phyloP scores from a whole-genome alignment of 2,888 invertebrate genomes.

The Lacanobia oleracea region DNA sequence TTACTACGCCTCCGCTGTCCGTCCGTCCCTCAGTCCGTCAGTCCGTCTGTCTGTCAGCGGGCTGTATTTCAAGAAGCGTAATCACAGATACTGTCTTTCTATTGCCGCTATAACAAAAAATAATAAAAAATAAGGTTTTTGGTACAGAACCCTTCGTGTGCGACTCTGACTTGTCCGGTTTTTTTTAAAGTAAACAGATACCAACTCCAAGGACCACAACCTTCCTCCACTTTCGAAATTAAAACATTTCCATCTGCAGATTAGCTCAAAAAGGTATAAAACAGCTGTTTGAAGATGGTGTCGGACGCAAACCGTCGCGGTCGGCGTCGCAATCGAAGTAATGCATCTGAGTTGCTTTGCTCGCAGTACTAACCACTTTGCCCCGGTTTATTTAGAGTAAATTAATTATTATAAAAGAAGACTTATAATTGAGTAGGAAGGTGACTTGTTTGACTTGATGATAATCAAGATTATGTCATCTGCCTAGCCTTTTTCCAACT shows the following conservation, averaged over 20 bases:
- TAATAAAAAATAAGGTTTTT: too few relatives aligned
- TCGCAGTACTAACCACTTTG: slow-evolving; percentile 7
- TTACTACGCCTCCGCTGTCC: too few relatives aligned
- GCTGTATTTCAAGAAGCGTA: too few relatives aligned
- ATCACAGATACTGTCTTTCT: too few relatives aligned
- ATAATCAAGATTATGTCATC: too few relatives aligned
- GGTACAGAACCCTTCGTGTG: too few relatives aligned
- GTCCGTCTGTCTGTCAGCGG: too few relatives aligned
- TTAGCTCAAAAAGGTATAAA: slow-evolving; percentile 53
- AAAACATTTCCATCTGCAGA: slow-evolving; percentile 57
- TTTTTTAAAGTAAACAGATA: slow-evolving; percentile 34
- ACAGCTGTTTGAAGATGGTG: slow-evolving; percentile 44
- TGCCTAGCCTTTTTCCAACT: too few relatives aligned
- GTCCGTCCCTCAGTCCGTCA: too few relatives aligned
- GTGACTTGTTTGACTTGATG: too few relatives aligned
- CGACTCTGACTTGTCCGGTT: too few relatives aligned
- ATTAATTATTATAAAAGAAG: background rate
- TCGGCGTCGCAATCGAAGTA: slow-evolving; percentile 48
- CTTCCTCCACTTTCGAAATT: slow-evolving; percentile 34
- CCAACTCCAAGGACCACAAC: slow-evolving; percentile 23
- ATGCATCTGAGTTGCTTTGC: slow-evolving; percentile 39
- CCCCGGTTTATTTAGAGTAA: background rate
- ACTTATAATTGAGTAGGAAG: background rate
- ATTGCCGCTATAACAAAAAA: too few relatives aligned
- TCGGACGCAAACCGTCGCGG: slow-evolving; percentile 21